A percentile compares a stretch with the other conserved stretches of the same genome.
These are phyloP conservation scores for Philopedon plagiatum DNA, from an alignment of 2,888 invertebrate species.

Conservation along the genomic window DNA sequence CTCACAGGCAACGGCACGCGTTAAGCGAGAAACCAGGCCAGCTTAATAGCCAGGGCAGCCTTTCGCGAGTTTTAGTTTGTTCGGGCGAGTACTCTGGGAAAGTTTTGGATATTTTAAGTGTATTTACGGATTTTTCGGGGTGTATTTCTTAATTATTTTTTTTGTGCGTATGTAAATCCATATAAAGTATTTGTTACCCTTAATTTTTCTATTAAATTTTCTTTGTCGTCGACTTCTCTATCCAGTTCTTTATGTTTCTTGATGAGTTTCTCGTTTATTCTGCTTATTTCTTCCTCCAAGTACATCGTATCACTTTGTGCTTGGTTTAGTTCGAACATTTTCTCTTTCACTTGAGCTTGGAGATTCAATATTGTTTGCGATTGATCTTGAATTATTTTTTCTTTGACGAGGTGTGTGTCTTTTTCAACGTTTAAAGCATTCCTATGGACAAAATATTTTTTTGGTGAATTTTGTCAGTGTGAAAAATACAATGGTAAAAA, in stretches of 20 bases:
- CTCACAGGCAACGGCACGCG: too few relatives aligned
- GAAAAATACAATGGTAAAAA: too few relatives aligned
- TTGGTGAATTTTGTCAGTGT: too few relatives aligned
- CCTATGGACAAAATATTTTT: slow-evolving; percentile 44
- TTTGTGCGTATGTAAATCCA: too few relatives aligned
- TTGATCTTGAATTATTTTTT: slow-evolving; percentile 59
- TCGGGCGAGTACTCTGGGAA: too few relatives aligned
- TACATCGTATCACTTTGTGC: slow-evolving; percentile 50
- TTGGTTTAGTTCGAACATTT: slow-evolving; percentile 51
- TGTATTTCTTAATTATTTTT: too few relatives aligned
- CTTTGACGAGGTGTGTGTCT: slow-evolving; percentile 56
- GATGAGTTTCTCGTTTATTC: slow-evolving; percentile 52
- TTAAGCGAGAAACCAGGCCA: too few relatives aligned
- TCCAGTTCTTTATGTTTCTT: slow-evolving; percentile 54
- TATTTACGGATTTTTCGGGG: too few relatives aligned
- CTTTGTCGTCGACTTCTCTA: slow-evolving; percentile 54
- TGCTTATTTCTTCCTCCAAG: slow-evolving; percentile 53
- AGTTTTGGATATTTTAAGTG: too few relatives aligned
- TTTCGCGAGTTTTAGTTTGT: too few relatives aligned
- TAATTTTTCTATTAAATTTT: slow-evolving; percentile 53
- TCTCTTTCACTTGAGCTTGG: slow-evolving; percentile 55
- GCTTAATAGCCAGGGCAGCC: too few relatives aligned
- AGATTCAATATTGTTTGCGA: slow-evolving; percentile 53
- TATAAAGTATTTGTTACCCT: slow-evolving; percentile 49
- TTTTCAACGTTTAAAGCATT: slow-evolving; percentile 53